Base-by-base conservation (phyloP, 2,797 vertebrate genomes). In the Tokudaia muenninki region DNA sequence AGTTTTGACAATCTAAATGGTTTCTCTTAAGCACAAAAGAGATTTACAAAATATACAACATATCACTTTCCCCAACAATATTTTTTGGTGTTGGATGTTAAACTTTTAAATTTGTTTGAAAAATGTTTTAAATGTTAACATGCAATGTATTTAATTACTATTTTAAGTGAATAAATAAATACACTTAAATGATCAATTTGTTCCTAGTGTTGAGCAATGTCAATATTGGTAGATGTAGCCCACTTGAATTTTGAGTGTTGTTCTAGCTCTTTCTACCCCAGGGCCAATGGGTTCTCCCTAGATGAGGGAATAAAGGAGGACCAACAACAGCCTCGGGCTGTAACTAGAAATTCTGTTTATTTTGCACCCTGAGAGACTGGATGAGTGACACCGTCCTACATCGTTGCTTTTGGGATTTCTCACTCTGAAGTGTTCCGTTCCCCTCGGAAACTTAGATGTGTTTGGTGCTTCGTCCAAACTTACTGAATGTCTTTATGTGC, bases 41-140 rank as follows among this genome's bases (percentile, higher is more conserved):
- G 24, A 95, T 65, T 84, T 84, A 21, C 26, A 92, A 94, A 97
- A 92, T 77, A 41, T 67, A 47, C 47, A 47, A 41, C 41, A 44
- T 26, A 16, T 41, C 37, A 67, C 21, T 80, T 77, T 89, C 74
- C 21, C 72, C 13, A 31, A 44, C 26, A 61, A 52, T 52, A 12
- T 37, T 55, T 92, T 59, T 65, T 87, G 50, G 2, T 86, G 31
- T 88, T 37, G n/a, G 22, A 37, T 72, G 52, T 59, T 80, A 4
- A 9, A 8, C 1, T 82, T 55, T 59, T 96, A 94, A 78, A 3
- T 26, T 63, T 80, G 21, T 65, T 65, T 63, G 21, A 13, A 50
- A 77, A 47, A 16, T 61, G 2, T n/a, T 63, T 61, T 93, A 90
- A 84, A 55, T 80, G 21, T 55, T 75, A 82, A 29, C 22, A 50